A percentile compares a stretch with the other conserved stretches of the same genome.
Conservation (phyloP, 1,140 invertebrate species). For the Eubasilissa regina region DNA sequence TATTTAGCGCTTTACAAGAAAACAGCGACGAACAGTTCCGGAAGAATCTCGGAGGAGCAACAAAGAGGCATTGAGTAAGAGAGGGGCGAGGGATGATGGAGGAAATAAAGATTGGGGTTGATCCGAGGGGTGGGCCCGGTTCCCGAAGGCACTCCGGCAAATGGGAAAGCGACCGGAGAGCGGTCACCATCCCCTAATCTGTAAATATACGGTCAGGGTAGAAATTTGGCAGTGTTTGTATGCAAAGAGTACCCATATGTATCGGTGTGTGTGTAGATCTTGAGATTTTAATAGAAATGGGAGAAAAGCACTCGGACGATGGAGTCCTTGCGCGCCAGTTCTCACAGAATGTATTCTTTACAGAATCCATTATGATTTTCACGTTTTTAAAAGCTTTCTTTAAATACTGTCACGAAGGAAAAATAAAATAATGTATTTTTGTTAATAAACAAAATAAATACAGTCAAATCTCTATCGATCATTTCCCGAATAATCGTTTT, state of each 20-base stretch:
- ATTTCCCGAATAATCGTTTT: no score
- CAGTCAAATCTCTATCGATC: no score
- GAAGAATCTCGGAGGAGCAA: conserved; percentile 5
- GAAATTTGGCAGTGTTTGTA: background rate
- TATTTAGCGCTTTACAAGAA: no score
- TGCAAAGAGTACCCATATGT: background rate
- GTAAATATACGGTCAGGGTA: conserved; percentile 30
- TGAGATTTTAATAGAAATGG: conserved; percentile 22
- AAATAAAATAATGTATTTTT: no score
- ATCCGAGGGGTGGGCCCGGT: conserved; percentile 1
- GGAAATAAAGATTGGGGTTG: conserved; percentile 1
- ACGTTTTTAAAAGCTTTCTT: no score
- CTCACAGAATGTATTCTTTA: no score
- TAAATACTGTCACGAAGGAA: no score
- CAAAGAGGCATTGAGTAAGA: background rate
- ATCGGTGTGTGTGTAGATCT: background rate
- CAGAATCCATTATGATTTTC: no score
- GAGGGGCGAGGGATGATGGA: background rate
- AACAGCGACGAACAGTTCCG: no score
- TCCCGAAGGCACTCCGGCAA: conserved; percentile 27
- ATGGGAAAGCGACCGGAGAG: conserved; percentile 4
- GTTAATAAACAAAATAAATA: no score
- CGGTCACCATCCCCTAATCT: conserved; percentile 31
- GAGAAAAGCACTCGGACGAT: background rate
- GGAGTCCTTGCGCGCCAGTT: no score